Evolutionary conservation across 1,140 invertebrate species (phyloP).

Genomic region (Nylanderia fulva): DNA sequence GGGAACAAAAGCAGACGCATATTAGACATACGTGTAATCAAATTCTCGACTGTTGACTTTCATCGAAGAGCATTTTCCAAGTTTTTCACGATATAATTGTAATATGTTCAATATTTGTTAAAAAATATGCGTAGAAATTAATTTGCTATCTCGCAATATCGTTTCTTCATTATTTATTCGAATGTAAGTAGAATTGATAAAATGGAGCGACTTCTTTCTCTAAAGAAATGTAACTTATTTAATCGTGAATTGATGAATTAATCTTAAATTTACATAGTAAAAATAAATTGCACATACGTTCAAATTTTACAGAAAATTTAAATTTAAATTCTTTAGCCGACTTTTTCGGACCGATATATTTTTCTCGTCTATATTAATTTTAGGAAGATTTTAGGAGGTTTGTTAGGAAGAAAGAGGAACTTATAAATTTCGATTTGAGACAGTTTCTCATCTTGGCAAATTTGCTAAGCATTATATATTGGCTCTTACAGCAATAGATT

Average conservation of each 20-base stretch:
- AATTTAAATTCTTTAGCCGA: no score
- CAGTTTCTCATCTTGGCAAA: no score
- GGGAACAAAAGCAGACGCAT: neutral
- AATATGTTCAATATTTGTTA: neutral
- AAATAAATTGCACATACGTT: neutral
- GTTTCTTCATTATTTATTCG: neutral
- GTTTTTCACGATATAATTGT: neutral
- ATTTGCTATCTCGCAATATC: neutral
- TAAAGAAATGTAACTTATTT: constrained; percentile 2
- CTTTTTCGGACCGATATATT: no score
- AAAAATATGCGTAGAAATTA: neutral
- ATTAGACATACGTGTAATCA: neutral
- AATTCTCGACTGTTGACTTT: neutral
- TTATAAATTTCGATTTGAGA: no score
- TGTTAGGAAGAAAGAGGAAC: no score
- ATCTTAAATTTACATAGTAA: neutral
- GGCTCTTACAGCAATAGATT: no score
- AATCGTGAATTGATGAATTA: neutral
- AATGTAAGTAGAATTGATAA: neutral
- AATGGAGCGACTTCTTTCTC: neutral
- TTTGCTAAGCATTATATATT: no score
- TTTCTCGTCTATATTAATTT: no score
- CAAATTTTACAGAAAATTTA: neutral
- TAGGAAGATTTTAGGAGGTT: no score
- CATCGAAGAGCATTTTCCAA: neutral